Evolutionary conservation across 2,113 vertebrate genomes (phyloP), one percentile per base, ranked within the genome.

Genomic region (Platysternon megacephalum): DNA sequence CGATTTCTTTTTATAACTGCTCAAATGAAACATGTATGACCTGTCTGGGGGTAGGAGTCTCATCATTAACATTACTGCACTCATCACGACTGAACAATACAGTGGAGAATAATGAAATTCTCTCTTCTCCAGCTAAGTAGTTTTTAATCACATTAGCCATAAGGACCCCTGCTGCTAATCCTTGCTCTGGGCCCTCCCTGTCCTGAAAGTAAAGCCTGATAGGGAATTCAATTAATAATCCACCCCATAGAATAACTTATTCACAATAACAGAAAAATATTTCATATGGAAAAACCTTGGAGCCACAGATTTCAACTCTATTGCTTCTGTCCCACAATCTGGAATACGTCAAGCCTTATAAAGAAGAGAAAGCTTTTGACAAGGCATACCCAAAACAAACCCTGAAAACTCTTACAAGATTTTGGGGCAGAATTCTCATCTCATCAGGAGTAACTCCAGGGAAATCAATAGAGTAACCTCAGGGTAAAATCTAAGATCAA

Each of bases 161-260:
- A 51, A 7, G 76, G 88, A 84, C 22, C 78, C 94, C 94, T 19
- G 4, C 56, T 49, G 86, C 93, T 94, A 85, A 95, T 92, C 95
- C 85, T 28, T 65, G 94, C 94, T 92, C 93, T 46, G 80, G 86
- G 96, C 74, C 87, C 74, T 97, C 86, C 29, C 3, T 1, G 2
- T 86, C 95, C 94, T 88, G 85, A 87, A 86, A 92, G 94, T 86
- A 95, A 74, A 93, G 89, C 53, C 95, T 94, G 78, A 95, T 6
- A 72, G 88, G 97, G 79, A 97, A 97, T 98, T 97, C 97, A 97
- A 94, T 97, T 97, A 97, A 92, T 78, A 90, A 91, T 80, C 88
- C 81, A 26, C 84, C 52, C 94, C 85, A 84, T 1, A 65, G 94
- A 93, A 86, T 17, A 93, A 68, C 48, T n/a, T n/a, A 39, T 94